Evolutionary conservation across 2,797 vertebrate genomes (phyloP).

Genomic region (Myripristis jacobus): DNA sequence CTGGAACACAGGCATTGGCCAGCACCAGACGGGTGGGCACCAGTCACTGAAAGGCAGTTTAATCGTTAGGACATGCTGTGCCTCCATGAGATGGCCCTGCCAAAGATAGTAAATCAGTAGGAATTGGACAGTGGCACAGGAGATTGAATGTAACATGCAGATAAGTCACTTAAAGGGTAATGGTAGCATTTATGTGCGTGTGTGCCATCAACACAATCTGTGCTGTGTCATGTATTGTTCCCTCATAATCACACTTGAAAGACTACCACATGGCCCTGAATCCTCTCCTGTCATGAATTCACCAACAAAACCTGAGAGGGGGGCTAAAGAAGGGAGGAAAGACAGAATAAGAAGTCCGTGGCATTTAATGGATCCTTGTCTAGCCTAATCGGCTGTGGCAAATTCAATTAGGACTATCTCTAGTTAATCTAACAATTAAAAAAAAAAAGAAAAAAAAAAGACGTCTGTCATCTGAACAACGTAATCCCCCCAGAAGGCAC

Average conservation of each 20-base stretch:
- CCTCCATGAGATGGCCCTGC: conserved; percentile 30
- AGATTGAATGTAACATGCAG: conserved; percentile 31
- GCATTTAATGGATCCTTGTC: conserved; percentile 38
- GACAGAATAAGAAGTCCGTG: conserved; percentile 26
- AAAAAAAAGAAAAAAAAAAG: no score
- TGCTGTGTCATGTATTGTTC: conserved; percentile 51
- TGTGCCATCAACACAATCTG: conserved; percentile 60
- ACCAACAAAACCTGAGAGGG: conserved; percentile 26
- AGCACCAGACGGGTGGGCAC: conserved; percentile 21
- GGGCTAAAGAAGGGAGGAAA: conserved; percentile 21
- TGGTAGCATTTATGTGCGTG: conserved; percentile 41
- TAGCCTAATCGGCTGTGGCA: conserved; percentile 28
- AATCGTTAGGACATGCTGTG: conserved; percentile 40
- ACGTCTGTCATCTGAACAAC: conserved; percentile 61
- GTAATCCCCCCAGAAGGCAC: conserved; percentile 53
- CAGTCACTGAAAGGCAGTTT: conserved; percentile 46
- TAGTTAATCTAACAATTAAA: no score
- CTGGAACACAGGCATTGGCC: conserved; percentile 29
- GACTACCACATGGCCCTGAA: conserved; percentile 59
- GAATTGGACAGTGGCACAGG: conserved; percentile 20
- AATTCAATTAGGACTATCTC: conserved; percentile 54
- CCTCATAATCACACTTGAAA: conserved; percentile 58
- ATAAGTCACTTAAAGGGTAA: conserved; percentile 49
- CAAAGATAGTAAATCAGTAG: conserved; percentile 50
- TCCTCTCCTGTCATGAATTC: conserved; percentile 42